Evolutionary conservation across 2,113 vertebrate genomes (phyloP), one percentile per base, ranked within the genome.

Genomic region (Tapirus terrestris): DNA sequence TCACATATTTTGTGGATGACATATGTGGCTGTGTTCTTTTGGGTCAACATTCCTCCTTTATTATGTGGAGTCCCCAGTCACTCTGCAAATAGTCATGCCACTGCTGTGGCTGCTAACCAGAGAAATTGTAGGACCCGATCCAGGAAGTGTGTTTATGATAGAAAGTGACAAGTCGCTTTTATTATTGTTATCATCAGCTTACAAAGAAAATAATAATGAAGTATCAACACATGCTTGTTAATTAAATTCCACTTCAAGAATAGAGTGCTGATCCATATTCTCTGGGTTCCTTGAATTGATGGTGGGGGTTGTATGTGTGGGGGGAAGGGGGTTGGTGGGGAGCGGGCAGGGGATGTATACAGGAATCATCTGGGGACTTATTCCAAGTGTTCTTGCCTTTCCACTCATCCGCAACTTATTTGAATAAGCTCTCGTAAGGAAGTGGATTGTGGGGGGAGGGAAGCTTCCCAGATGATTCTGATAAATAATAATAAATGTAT

Each of bases 1-100:
- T 73, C 80, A 72, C 91, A 72, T 97, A 87, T 75, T 91, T 95
- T 67, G 73, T 61, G n/a, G 56, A 84, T 98, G 92, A 94, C 89
- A 68, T 76, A 43, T 65, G 58, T 81, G 70, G 83, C n/a, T 73
- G 7, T 43, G 45, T 94, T 67, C 85, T 95, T 90, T 61, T 43
- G 82, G 51, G 83, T 94, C 61, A 86, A 73, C 81, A 93, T 95
- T 85, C 85, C 45, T 89, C 56, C n/a, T 96, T 92, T 92, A 84
- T 68, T 94, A 91, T 96, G 72, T 83, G 56, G 63, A 76, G 84
- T 76, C 29, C 68, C 36, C 60, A 43, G 33, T 80, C 21, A 80
- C 36, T 91, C 56, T 76, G 79, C 70, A 89, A 88, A 53, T 20
- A 85, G 70, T 13, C 39, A 33, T 61, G 79, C 43, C 76, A 87